phyloP scores from a whole-genome alignment of 2,888 invertebrate species.

The Pachycephus smyrnensis region DNA sequence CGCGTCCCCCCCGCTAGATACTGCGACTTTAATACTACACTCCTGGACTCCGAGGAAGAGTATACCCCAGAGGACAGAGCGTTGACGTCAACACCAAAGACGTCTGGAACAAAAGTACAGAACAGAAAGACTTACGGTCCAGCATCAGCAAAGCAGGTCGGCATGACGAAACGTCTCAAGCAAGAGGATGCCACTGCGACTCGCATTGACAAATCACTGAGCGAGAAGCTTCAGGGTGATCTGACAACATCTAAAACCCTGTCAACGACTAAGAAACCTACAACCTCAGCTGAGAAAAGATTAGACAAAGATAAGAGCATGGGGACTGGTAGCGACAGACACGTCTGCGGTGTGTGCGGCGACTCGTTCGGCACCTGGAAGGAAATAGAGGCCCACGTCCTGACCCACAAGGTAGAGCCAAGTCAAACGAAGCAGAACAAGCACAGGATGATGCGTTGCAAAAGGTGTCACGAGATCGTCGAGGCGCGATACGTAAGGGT shows the following conservation, averaged over 20 bases:
- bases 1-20: constrained; percentile 44
- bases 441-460: constrained; percentile 61
- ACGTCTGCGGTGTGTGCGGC: constrained; percentile 54
- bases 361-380: constrained; percentile 42
- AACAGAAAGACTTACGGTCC: constrained; percentile 8
- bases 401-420: constrained; percentile 35
- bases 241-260: constrained; percentile 14
- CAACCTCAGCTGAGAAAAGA: not conserved
- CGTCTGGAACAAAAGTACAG: not conserved
- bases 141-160: not conserved
- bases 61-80: not conserved
- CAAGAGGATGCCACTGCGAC: not conserved
- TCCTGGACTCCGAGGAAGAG: constrained; percentile 28
- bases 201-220: constrained; percentile 7
- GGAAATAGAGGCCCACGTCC: constrained; percentile 53
- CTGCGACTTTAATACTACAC: constrained; percentile 46
- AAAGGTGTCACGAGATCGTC: constrained; percentile 60
- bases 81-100: not conserved
- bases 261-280: constrained; percentile 8
- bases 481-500: constrained; percentile 56
- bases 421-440: constrained; percentile 28
- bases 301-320: not conserved
- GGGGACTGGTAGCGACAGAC: constrained; percentile 32
- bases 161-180: not conserved
- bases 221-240: constrained; percentile 20